Conservation (phyloP, 2,888 invertebrate genomes). For the Drosophila atripex region DNA sequence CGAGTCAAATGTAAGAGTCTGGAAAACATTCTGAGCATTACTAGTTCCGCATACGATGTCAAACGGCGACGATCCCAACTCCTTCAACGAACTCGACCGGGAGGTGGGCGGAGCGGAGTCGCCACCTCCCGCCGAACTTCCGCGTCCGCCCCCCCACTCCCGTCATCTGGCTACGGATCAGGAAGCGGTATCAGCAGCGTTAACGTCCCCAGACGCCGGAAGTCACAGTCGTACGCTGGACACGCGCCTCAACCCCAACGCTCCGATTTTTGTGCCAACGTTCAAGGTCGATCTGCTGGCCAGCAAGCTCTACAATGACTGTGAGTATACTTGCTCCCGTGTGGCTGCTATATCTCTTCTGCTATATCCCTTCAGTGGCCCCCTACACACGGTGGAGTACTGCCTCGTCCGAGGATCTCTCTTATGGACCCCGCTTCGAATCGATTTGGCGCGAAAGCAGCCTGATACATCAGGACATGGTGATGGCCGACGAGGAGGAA, state of each 20-base stretch:
- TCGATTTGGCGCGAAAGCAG: slow-evolving; percentile 59
- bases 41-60: slow-evolving; percentile 18
- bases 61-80: background rate
- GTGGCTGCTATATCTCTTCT: background rate
- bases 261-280: slow-evolving; percentile 64
- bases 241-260: slow-evolving; percentile 62
- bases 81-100: background rate
- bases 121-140: background rate
- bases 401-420: slow-evolving; percentile 26
- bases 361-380: slow-evolving; percentile 42
- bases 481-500: background rate
- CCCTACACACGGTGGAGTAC: slow-evolving; percentile 53
- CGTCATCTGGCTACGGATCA: background rate
- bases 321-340: slow-evolving; percentile 15
- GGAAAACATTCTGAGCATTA: background rate
- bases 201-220: background rate
- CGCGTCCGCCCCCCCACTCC: background rate
- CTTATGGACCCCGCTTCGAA: slow-evolving; percentile 58
- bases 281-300: slow-evolving; percentile 11
- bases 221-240: slow-evolving; percentile 34
- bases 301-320: slow-evolving; percentile 16
- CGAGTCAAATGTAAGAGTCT: background rate
- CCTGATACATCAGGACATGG: slow-evolving; percentile 8
- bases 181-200: background rate
- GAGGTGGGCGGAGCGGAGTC: slow-evolving; percentile 27